Evolutionary conservation across 2,888 invertebrate species (phyloP), one percentile per base, ranked within the genome.

Genomic region (Cephus pygmeus): DNA sequence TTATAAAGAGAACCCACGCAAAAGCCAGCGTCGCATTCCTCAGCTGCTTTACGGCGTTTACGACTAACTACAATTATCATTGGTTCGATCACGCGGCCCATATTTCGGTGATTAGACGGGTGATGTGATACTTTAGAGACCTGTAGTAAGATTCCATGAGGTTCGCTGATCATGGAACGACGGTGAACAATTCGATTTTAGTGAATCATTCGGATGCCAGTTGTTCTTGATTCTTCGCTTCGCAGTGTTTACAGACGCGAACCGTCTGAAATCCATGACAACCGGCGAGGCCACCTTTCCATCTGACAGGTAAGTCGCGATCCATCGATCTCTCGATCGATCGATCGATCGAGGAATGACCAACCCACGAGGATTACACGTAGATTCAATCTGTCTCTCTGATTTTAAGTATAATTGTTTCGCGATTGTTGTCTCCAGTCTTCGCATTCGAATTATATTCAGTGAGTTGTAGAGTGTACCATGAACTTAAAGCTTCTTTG

Each of bases 1-100:
- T 80, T 80, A 80, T 87, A 87, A 87, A 85, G 84, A 73, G 83
- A 85, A 85, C 87, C 87, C 85, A 87, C 88, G 87, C 85, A 82
- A 81, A 77, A 85, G 81, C 81, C 79, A 81, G 77, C 36, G 81
- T 82, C 83, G 85, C 86, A 88, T 87, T 87, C 86, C 87, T 85
- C 83, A 82, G 77, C 79, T 81, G 83, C 81, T 83, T 78, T 79
- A 77, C 77, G 35, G 35, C 35, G 35, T 35, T 35, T 35, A 35
- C 35, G 77, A 81, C 79, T 76, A 75, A 34, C 36, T 30, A 76
- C 11, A 76, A 68, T 71, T 31, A 73, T 75, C 73, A 75, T 75
- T 77, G 34, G 35, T 75, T 69, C 33, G 75, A 77, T 78, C 78
- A 71, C 33, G 56, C 56, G 56, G 56, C 56, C 56, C 23, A 56